These are phyloP conservation scores for Pseudocheirus occidentalis DNA, from an alignment of 2,797 vertebrate species.

Conservation along the genomic window DNA sequence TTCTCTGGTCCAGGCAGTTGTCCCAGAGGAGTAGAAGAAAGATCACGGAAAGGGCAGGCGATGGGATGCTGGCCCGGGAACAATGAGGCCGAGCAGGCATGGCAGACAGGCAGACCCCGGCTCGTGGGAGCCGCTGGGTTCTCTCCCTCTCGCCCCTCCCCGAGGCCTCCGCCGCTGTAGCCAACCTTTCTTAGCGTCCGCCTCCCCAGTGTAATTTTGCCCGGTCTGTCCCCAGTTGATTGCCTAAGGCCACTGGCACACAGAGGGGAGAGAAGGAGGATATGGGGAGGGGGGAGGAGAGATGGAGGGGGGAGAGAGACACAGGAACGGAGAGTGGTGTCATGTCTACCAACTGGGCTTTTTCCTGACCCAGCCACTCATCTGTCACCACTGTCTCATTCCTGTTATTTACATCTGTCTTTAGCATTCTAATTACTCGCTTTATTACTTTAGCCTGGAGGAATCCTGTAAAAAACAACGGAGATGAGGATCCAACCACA, in stretches of 20 bases:
- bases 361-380: constrained; percentile 93
- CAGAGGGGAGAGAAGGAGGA: constrained; percentile 77
- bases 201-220: constrained; percentile 88
- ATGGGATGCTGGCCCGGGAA: background rate
- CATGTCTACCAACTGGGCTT: constrained; percentile 95
- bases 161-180: constrained; percentile 14
- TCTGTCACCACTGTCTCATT: constrained; percentile 97
- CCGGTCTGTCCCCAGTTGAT: constrained; percentile 86
- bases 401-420: constrained; percentile 99
- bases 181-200: background rate
- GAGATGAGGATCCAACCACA: constrained; percentile 90
- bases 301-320: constrained; percentile 69
- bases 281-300: background rate
- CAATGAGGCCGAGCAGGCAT: background rate
- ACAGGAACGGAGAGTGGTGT: constrained; percentile 82
- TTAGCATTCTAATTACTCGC: constrained; percentile 99
- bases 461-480: constrained; percentile 91
- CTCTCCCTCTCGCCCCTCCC: background rate
- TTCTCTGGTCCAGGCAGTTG: background rate
- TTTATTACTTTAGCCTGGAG: constrained; percentile 99
- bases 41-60: background rate
- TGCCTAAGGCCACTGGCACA: constrained; percentile 90
- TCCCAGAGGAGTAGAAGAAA: background rate
- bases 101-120: background rate
- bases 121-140: background rate